Conservation (phyloP, 23 tunicate species). For the Phallusia fumigata region DNA sequence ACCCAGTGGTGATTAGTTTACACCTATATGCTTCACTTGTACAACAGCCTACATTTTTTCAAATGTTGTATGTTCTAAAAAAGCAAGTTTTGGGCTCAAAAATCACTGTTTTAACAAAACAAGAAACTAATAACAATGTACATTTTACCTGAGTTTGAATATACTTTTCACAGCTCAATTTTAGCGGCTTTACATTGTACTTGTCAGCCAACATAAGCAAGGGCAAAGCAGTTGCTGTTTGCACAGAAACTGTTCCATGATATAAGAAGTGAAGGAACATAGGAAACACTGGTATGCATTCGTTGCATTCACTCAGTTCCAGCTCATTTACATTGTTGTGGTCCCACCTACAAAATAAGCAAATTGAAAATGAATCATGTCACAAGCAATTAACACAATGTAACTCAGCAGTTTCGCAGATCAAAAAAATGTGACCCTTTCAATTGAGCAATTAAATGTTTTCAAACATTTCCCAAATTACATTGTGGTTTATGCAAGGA, state of each 20-base stretch:
- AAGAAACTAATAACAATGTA: no score
- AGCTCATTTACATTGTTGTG: slow-evolving; percentile 42
- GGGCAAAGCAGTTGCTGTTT: slow-evolving; percentile 72
- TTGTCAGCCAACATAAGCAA: slow-evolving; percentile 91
- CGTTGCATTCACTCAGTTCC: slow-evolving; percentile 72
- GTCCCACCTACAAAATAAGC: slow-evolving; percentile 51
- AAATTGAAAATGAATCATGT: background rate
- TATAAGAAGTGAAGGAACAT: slow-evolving; percentile 69
- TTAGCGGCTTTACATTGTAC: slow-evolving; percentile 85
- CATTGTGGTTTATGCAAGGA: no score
- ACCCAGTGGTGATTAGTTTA: no score
- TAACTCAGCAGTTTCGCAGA: no score
- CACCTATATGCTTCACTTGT: no score
- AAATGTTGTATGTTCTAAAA: no score
- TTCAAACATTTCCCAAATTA: background rate
- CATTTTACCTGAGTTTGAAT: slow-evolving; percentile 49
- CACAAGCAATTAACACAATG: no score
- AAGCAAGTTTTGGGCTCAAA: no score
- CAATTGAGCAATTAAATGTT: background rate
- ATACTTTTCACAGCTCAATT: slow-evolving; percentile 56
- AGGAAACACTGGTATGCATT: slow-evolving; percentile 86
- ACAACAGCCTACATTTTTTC: no score
- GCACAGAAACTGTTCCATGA: slow-evolving; percentile 62
- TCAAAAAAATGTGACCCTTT: no score
- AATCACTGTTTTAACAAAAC: no score